A percentile compares a stretch with the other conserved stretches of the same genome.
These are phyloP conservation scores for Orthosia incerta DNA, from an alignment of 2,888 invertebrate genomes.

Conservation along the genomic window DNA sequence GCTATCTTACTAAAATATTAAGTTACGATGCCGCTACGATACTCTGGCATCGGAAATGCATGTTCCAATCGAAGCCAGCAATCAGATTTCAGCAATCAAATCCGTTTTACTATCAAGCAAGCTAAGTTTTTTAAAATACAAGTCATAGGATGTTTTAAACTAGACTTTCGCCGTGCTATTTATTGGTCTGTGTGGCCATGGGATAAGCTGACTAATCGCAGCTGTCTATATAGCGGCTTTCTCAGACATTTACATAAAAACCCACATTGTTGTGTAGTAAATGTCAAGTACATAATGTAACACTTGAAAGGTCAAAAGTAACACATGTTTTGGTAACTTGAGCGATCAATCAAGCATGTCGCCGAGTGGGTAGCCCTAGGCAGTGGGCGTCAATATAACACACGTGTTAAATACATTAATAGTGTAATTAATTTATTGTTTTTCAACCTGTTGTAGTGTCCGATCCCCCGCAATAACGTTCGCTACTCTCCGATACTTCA, in stretches of 20 bases:
- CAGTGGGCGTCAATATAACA: conserved; percentile 21
- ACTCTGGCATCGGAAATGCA: too few species aligned
- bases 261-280: conserved; percentile 23
- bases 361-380: conserved; percentile 12
- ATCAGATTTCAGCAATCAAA: too few species aligned
- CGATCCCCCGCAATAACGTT: not conserved
- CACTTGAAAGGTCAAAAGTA: conserved; percentile 43
- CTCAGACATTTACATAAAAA: conserved; percentile 14
- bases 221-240: not conserved
- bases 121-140: too few species aligned
- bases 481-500: not conserved
- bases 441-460: too few species aligned
- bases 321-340: conserved; percentile 23
- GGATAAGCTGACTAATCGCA: not conserved
- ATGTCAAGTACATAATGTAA: conserved; percentile 28
- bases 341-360: conserved; percentile 22
- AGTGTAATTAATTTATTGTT: conserved; percentile 8
- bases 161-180: too few species aligned
- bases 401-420: not conserved
- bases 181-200: too few species aligned
- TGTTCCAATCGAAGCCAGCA: too few species aligned
- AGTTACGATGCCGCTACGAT: too few species aligned
- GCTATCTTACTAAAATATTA: too few species aligned
- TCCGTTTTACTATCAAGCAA: too few species aligned
- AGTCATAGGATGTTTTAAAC: too few species aligned